Base-by-base conservation (phyloP, 2,113 vertebrate genomes). In the Nothoprocta pentlandii region DNA sequence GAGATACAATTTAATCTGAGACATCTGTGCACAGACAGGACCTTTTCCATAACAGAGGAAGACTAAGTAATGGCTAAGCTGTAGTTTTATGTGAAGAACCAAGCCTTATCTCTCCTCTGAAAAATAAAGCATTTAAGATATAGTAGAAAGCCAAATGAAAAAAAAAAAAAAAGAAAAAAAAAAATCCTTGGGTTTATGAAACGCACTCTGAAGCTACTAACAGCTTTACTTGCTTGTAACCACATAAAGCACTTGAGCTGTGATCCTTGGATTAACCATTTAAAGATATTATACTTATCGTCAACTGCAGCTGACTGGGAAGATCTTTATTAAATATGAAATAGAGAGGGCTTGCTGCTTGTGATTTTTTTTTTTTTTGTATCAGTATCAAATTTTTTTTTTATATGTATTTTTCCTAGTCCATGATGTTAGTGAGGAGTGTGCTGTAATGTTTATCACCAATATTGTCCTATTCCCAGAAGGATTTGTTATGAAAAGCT, bases 1-100 rank as follows among this genome's bases (percentile, higher is more conserved):
- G 98, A 98, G 98, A 98, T 98, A 99, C 98, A 99, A 99, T 99
- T 99, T 99, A 99, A 99, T 99, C 99, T 97, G 98, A 99, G 99
- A 99, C 99, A 99, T 99, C 99, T 99, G 99, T 98, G 98, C 97
- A 90, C 98, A 98, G 98, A 98, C 98, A 98, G 98, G 98, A 98
- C 98, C 98, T 98, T 98, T 98, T 98, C 98, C 62, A 97, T 98
- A 94, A 97, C 97, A 92, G 97, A 98, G 98, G 98, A 98, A 96
- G 96, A 96, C 97, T 98, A 97, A 98, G 98, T 97, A 96, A 96
- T 97, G 98, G 98, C 98, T 98, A 98, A 99, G 98, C 98, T 97
- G 97, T 96, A 97, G 97, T 98, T 98, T 97, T 98, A 98, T 98
- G 98, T 98, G 98, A 98, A 98, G 98, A 98, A 96, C 97, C 89